phyloP scores from a whole-genome alignment of 1,140 invertebrate species.

The Acromyrmex heyeri region DNA sequence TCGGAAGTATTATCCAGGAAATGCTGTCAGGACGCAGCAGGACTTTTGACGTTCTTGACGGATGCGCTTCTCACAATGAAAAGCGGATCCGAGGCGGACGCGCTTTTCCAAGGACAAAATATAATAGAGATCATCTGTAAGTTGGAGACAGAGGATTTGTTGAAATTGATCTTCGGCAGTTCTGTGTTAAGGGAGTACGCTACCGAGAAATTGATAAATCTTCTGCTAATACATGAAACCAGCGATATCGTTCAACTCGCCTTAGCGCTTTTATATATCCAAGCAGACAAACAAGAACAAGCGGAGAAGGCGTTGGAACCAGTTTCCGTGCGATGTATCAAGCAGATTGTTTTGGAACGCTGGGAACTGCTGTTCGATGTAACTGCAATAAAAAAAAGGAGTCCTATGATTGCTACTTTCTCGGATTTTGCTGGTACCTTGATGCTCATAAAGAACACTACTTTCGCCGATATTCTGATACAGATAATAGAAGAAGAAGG shows the following conservation, averaged over 20 bases:
- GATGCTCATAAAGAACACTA: slow-evolving; percentile 85
- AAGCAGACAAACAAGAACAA: slow-evolving; percentile 86
- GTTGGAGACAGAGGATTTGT: slow-evolving; percentile 85
- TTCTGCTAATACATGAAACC: slow-evolving; percentile 79
- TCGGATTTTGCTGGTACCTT: slow-evolving; percentile 87
- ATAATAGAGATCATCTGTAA: slow-evolving; percentile 86
- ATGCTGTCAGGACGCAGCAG: slow-evolving; percentile 82
- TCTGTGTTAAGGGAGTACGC: slow-evolving; percentile 87
- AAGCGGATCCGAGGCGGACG: slow-evolving; percentile 85
- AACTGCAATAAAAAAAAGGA: slow-evolving; percentile 79
- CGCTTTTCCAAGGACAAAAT: slow-evolving; percentile 85
- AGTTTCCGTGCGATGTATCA: slow-evolving; percentile 82
- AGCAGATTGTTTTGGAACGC: slow-evolving; percentile 83
- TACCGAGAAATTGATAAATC: slow-evolving; percentile 87
- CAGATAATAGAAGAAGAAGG: slow-evolving; percentile 83
- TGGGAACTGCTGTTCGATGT: slow-evolving; percentile 87
- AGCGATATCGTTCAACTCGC: slow-evolving; percentile 84
- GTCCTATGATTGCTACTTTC: slow-evolving; percentile 85
- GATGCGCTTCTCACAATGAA: slow-evolving; percentile 84
- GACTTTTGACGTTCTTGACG: slow-evolving; percentile 87
- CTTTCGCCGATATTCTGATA: slow-evolving; percentile 85
- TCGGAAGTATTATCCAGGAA: slow-evolving; percentile 86
- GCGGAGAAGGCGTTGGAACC: slow-evolving; percentile 85
- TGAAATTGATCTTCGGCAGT: slow-evolving; percentile 87
- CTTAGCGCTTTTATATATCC: slow-evolving; percentile 86